Evolutionary conservation across 2,797 vertebrate species (phyloP), one percentile per base, ranked within the genome.

Genomic region (Jordanella pulchra): DNA sequence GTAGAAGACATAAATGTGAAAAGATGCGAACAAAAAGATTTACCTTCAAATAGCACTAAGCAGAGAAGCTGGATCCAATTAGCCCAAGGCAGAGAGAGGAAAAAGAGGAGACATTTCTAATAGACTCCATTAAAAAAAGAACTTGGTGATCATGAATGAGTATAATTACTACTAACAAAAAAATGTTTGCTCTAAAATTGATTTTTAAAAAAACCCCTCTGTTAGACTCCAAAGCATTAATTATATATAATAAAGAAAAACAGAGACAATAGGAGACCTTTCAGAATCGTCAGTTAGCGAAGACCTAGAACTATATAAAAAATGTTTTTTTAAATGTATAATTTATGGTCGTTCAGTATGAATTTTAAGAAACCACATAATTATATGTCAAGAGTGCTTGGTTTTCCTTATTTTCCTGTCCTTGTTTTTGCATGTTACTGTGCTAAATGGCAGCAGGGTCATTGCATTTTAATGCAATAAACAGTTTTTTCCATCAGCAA

Each of bases 141-240:
- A 87, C 81, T 88, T 88, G 77, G 77, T 83, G 61, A 92, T 92
- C 88, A 81, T 54, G 78, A 89, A 88, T 90, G 93, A 91, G 91
- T 87, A 90, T 87, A 93, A 92, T 93, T 90, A 93, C 71, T n/a
- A 67, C 68, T 84, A 88, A 93, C 88, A 93, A 92, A 92, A 79
- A 75, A 77, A 73, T 63, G 61, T 77, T 71, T 77, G 79, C 81
- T 87, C 83, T 82, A 84, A 64, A 64, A 44, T 15, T 42, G 60
- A n/a, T 44, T 64, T 25, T 25, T 92, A 87, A 68, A 93, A 87
- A 68, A 60, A 83, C 81, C 87, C 73, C 55, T 88, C 86, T 89
- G 78, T 91, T 89, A 73, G 67, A 84, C 81, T 69, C 81, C 7
- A 42, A 87, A 86, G 77, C 80, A 89, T 88, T 91, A 89, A 92